A percentile compares a stretch with the other conserved stretches of the same genome.
Evolutionary conservation across 2,888 invertebrate genomes (phyloP).

Genomic region (Tubulanus polymorphus): DNA sequence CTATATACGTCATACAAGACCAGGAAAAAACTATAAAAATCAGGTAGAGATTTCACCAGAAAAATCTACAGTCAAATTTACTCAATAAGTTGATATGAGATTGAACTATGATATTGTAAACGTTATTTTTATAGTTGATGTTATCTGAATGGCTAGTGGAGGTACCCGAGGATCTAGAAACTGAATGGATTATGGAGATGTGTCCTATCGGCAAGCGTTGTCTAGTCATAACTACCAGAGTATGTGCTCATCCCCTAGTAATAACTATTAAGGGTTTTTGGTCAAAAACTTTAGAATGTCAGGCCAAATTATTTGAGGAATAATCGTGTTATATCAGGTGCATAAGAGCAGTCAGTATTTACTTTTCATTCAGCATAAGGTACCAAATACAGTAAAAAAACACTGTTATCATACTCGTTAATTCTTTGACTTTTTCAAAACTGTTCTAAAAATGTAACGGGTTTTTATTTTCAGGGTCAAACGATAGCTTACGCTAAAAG

Average conservation of each 20-base stretch:
- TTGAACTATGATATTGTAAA: not conserved
- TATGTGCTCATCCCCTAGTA: constrained; percentile 19
- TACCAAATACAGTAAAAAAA: too few relatives aligned
- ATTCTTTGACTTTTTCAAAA: not conserved
- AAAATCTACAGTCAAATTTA: not conserved
- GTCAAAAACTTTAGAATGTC: not conserved
- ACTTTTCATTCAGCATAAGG: too few relatives aligned
- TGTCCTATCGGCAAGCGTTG: constrained; percentile 81
- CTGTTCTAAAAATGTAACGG: not conserved
- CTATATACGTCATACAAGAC: constrained; percentile 27
- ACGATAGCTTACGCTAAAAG: constrained; percentile 69
- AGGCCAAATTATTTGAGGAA: not conserved
- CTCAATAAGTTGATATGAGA: constrained; percentile 1
- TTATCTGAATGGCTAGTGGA: constrained; percentile 91
- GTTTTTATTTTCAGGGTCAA: constrained; percentile 59
- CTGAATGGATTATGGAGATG: constrained; percentile 59
- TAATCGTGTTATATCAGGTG: too few relatives aligned
- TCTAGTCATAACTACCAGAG: constrained; percentile 74
- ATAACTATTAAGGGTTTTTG: not conserved
- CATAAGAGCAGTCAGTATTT: too few relatives aligned
- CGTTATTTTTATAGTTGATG: constrained; percentile 63
- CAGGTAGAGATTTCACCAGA: constrained; percentile 29
- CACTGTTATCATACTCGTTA: not conserved
- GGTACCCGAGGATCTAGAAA: constrained; percentile 62
- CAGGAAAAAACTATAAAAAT: constrained; percentile 43